A percentile compares a stretch with the other conserved stretches of the same genome.
phyloP scores from a whole-genome alignment of 2,888 invertebrate genomes.

The Drosophila subquinaria region DNA sequence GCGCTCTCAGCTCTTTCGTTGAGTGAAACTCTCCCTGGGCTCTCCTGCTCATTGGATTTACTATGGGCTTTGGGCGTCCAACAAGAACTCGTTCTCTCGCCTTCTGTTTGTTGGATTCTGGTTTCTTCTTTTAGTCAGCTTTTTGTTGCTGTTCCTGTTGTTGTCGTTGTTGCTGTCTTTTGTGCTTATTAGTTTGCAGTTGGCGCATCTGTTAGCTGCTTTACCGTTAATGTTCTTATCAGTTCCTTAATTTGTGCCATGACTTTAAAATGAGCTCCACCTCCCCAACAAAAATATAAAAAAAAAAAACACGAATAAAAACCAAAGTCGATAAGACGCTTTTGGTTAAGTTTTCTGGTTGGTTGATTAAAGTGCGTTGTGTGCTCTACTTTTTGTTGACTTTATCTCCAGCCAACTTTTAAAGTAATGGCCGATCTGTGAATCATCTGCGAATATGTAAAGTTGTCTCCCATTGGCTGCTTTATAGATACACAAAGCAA shows the following conservation, averaged over 20 bases:
- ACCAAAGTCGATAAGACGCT: slow-evolving; percentile 5
- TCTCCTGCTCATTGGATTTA: slow-evolving; percentile 48
- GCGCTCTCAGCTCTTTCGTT: slow-evolving; percentile 40
- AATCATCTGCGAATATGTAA: slow-evolving; percentile 12
- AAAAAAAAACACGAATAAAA: not conserved
- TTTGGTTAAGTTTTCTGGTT: slow-evolving; percentile 70
- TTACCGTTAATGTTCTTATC: slow-evolving; percentile 67
- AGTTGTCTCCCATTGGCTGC: slow-evolving; percentile 42
- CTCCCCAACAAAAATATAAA: slow-evolving; percentile 34
- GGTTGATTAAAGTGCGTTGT: slow-evolving; percentile 75
- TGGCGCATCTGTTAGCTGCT: slow-evolving; percentile 75
- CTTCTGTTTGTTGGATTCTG: slow-evolving; percentile 29
- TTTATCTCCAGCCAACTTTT: slow-evolving; percentile 31
- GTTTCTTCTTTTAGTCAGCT: not conserved
- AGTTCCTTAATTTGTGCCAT: slow-evolving; percentile 44
- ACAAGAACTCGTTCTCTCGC: slow-evolving; percentile 62
- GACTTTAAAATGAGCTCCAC: slow-evolving; percentile 70
- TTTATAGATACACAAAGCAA: slow-evolving; percentile 20
- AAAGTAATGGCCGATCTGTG: slow-evolving; percentile 48
- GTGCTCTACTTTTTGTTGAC: slow-evolving; percentile 34
- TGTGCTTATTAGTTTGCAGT: slow-evolving; percentile 44
- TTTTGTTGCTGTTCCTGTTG: not conserved
- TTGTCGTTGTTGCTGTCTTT: slow-evolving; percentile 4
- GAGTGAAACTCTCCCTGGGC: slow-evolving; percentile 47
- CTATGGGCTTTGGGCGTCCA: slow-evolving; percentile 44